phyloP scores from a whole-genome alignment of 2,113 vertebrate species.

The Saguinus midas region DNA sequence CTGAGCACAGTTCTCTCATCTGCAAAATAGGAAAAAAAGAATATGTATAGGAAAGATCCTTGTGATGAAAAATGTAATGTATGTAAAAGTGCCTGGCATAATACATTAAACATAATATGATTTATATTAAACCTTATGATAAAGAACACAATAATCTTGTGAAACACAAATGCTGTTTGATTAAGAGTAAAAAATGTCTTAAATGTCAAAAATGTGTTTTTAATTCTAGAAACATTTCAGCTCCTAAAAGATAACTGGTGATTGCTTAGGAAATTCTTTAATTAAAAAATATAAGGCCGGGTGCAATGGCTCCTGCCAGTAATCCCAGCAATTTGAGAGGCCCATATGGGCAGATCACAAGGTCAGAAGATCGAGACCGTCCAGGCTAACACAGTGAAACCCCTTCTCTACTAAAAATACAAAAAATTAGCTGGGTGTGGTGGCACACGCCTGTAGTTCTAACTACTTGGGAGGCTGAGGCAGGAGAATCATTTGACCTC shows the following conservation, averaged over 20 bases:
- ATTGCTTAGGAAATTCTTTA: background rate
- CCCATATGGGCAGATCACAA: too few species aligned
- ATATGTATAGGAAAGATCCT: background rate
- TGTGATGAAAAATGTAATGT: background rate
- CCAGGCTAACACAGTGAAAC: too few species aligned
- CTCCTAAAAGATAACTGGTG: background rate
- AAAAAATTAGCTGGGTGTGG: too few species aligned
- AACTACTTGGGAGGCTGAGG: too few species aligned
- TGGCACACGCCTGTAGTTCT: too few species aligned
- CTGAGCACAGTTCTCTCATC: background rate
- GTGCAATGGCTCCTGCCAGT: too few species aligned
- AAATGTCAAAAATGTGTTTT: conserved; percentile 8
- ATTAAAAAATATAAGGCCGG: too few species aligned
- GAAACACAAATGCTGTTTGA: background rate
- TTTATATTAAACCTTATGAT: background rate
- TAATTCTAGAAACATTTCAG: background rate
- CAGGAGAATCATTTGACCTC: too few species aligned
- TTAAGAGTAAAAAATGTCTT: background rate
- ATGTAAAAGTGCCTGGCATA: background rate
- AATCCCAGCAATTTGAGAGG: too few species aligned
- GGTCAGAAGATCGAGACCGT: too few species aligned
- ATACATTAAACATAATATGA: background rate
- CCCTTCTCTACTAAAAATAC: too few species aligned
- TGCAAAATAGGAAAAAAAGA: background rate
- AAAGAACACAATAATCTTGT: background rate